These are phyloP conservation scores for Miichthys miiuy DNA, from an alignment of 2,797 vertebrate genomes.

Conservation along the genomic window DNA sequence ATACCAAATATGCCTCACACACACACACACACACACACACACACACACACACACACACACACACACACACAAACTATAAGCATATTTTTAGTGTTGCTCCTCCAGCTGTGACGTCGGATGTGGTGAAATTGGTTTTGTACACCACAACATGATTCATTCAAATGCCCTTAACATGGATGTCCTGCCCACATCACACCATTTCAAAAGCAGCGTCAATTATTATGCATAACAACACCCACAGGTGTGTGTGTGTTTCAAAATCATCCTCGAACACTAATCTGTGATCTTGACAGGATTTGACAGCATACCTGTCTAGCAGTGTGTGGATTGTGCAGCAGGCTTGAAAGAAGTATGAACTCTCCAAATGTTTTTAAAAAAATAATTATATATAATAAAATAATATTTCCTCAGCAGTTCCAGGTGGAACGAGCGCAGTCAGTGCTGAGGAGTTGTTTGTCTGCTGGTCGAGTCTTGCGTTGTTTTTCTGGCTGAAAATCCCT, in stretches of 20 bases:
- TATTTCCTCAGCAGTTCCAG: neutral
- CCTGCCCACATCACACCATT: no score
- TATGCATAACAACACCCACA: no score
- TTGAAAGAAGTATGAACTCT: neutral
- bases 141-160: no score
- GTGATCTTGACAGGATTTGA: neutral
- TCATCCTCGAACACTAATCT: neutral
- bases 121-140: conserved; percentile 10
- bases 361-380: neutral
- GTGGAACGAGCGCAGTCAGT: neutral
- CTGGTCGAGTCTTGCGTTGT: conserved; percentile 20
- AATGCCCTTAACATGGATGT: no score
- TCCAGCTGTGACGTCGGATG: conserved; percentile 40
- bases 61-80: neutral
- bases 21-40: neutral
- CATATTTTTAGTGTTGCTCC: conserved; percentile 33
- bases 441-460: conserved; percentile 21
- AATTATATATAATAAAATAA: no score
- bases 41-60: neutral
- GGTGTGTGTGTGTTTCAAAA: neutral
- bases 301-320: neutral
- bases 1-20: neutral
- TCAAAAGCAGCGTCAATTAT: no score
- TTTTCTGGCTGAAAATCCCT: conserved; percentile 58
- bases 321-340: neutral